Percentiles rank a stretch among this genome's conserved stretches.
Conservation (phyloP, 30 jellyfish, hydroid and myxozoan genomes). For the Kudoa iwatai region DNA sequence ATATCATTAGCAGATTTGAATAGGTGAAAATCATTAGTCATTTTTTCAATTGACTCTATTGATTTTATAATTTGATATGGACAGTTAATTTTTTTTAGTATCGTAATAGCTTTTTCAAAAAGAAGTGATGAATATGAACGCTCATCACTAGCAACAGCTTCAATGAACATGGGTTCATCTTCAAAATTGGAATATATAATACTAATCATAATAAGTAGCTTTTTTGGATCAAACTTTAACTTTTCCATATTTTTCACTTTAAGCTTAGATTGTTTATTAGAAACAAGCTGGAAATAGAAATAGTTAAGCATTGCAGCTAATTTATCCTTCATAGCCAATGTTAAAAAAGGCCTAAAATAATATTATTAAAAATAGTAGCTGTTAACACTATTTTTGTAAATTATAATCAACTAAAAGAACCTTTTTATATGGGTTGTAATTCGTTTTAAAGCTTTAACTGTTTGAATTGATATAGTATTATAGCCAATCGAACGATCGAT, state of each 20-base stretch:
- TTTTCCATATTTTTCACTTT: conserved; percentile 26
- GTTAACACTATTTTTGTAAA: no score
- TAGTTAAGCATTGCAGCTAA: conserved; percentile 57
- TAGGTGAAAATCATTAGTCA: no score
- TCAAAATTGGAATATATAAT: conserved; percentile 11
- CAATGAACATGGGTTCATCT: conserved; percentile 22
- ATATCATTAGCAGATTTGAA: no score
- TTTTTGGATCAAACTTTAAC: conserved; percentile 32
- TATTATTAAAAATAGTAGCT: no score
- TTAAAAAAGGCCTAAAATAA: conserved; percentile 30
- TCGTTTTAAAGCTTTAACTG: background rate
- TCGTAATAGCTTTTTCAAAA: conserved; percentile 6
- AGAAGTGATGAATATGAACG: conserved; percentile 27
- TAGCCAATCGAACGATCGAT: background rate
- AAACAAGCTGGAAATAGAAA: conserved; percentile 39
- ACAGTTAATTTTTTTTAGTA: no score
- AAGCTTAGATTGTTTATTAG: conserved; percentile 26
- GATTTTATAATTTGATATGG: no score
- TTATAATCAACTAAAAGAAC: no score
- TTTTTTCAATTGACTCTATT: no score
- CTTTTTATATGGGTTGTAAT: no score
- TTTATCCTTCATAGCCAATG: conserved; percentile 45
- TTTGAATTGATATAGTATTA: background rate
- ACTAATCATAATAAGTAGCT: conserved; percentile 21
- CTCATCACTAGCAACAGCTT: conserved; percentile 37